Percentiles rank a stretch among this genome's conserved stretches.
These are phyloP conservation scores for Caerostris extrusa DNA, from an alignment of 1,140 invertebrate genomes.

Conservation along the genomic window DNA sequence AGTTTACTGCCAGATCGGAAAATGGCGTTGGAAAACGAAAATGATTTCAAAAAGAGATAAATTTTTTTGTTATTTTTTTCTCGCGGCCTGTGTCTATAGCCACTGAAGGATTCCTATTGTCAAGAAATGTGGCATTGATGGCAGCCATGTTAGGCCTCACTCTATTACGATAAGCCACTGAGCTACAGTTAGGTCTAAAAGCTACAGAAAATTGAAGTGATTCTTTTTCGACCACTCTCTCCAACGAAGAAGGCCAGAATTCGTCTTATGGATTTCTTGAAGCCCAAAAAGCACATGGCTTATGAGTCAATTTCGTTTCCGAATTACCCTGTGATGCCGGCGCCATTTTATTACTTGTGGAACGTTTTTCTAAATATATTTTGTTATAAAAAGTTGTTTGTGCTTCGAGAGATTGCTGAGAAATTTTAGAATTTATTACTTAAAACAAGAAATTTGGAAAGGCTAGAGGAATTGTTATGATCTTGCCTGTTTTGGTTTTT, in stretches of 20 bases:
- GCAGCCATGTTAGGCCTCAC: constrained; percentile 49
- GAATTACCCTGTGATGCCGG: not conserved
- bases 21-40: too few species aligned
- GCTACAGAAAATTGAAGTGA: constrained; percentile 60
- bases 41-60: too few species aligned
- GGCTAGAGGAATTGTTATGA: too few species aligned
- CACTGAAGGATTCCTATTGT: constrained; percentile 50
- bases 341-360: not conserved
- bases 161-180: constrained; percentile 66
- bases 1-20: not conserved
- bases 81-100: not conserved
- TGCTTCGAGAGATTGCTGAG: too few species aligned
- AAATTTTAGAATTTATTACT: too few species aligned
- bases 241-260: not conserved
- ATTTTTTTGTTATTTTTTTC: constrained; percentile 1
- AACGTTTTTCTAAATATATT: not conserved
- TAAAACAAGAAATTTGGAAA: too few species aligned
- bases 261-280: constrained; percentile 30
- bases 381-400: not conserved
- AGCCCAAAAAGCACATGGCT: constrained; percentile 12
- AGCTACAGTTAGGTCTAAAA: constrained; percentile 16
- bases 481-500: too few species aligned
- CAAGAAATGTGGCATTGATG: constrained; percentile 64
- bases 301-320: constrained; percentile 47
- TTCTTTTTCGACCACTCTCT: constrained; percentile 4